These are phyloP conservation scores for Zaprionus tsacasi DNA, from an alignment of 1,140 invertebrate genomes.

Conservation along the genomic window DNA sequence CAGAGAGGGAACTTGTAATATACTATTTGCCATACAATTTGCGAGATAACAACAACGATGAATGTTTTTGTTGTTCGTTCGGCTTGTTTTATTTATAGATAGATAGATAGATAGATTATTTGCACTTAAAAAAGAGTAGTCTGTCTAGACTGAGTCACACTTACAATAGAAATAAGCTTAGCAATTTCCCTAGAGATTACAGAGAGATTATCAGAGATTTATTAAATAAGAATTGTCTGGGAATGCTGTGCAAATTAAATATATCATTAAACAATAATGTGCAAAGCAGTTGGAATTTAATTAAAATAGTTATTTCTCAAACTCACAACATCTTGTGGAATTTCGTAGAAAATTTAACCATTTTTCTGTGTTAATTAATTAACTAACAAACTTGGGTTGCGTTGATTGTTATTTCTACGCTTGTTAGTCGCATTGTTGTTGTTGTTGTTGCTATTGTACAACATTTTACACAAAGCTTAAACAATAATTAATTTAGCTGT, in stretches of 20 bases:
- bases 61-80: not conserved
- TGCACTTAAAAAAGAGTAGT: not conserved
- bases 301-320: not conserved
- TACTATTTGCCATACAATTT: constrained; percentile 33
- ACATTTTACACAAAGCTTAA: constrained; percentile 38
- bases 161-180: not conserved
- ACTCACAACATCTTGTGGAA: constrained; percentile 14
- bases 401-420: constrained; percentile 33
- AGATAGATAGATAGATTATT: not conserved
- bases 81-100: not conserved
- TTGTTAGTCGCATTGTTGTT: constrained; percentile 12
- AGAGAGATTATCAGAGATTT: not conserved
- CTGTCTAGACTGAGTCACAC: not conserved
- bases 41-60: constrained; percentile 7
- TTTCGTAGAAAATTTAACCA: constrained; percentile 19
- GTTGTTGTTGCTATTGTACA: constrained; percentile 17
- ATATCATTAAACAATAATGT: not conserved
- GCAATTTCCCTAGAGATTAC: not conserved
- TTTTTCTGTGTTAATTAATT: constrained; percentile 43
- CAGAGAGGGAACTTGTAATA: constrained; percentile 1
- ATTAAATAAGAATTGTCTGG: not conserved
- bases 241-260: not conserved
- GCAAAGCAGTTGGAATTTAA: not conserved
- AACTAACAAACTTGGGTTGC: constrained; percentile 25
- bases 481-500: constrained; percentile 52